These are phyloP conservation scores for Gallinago media DNA, from an alignment of 2,113 vertebrate species.

Conservation along the genomic window DNA sequence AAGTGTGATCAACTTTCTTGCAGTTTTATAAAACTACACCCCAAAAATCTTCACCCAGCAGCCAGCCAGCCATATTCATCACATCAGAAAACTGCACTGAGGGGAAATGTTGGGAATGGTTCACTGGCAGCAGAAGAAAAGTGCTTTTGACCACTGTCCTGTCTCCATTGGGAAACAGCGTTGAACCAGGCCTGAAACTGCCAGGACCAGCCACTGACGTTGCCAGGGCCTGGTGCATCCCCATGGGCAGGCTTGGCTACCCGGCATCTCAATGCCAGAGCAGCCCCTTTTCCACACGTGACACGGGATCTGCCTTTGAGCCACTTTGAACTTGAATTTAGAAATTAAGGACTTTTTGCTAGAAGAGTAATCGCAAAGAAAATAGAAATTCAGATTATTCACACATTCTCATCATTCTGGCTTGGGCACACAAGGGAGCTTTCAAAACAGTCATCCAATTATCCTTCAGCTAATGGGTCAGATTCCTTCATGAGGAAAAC, in stretches of 20 bases:
- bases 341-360: not conserved
- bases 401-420: not conserved
- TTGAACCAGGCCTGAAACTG: not conserved
- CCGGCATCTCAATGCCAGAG: not conserved
- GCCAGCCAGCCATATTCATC: not conserved
- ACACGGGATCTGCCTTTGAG: not conserved
- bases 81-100: fast-evolving
- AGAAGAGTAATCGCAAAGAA: not conserved
- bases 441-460: not conserved
- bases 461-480: not conserved
- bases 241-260: not conserved
- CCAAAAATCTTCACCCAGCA: not conserved
- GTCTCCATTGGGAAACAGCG: not conserved
- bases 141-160: not conserved
- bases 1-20: not conserved
- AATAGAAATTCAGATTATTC: not conserved
- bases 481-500: not conserved
- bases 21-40: not conserved
- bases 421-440: not conserved
- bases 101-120: not conserved
- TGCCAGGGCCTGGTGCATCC: not conserved
- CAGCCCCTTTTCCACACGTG: not conserved
- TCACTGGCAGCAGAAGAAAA: not conserved
- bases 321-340: not conserved
- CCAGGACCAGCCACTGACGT: not conserved